A percentile compares a stretch with the other conserved stretches of the same genome.
Conservation (phyloP, 1,140 invertebrate species). For the Apis dorsata region DNA sequence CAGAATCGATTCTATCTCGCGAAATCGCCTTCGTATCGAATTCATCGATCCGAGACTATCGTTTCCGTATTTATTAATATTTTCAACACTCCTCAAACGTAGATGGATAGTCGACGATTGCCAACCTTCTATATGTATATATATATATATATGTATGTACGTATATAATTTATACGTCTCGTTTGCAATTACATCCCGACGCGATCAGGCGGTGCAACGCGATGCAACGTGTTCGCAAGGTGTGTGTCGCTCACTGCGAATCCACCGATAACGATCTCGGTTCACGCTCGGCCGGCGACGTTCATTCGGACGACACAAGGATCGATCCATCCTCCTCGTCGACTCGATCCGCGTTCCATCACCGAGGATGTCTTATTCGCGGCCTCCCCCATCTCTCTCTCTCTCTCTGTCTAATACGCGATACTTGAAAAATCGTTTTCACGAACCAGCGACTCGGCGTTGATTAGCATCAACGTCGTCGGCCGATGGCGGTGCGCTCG, state of each 20-base stretch:
- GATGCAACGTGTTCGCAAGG: constrained; percentile 16
- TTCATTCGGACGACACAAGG: constrained; percentile 27
- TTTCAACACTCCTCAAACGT: no score
- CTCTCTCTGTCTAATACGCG: constrained; percentile 1
- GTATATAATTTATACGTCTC: not conserved
- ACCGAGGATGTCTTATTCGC: constrained; percentile 20
- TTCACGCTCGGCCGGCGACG: constrained; percentile 59
- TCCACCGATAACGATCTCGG: constrained; percentile 35
- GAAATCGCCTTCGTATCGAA: no score
- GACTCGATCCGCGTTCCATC: constrained; percentile 35
- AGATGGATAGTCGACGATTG: no score
- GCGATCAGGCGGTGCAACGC: not conserved
- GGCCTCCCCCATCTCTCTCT: not conserved
- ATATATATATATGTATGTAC: no score
- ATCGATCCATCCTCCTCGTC: constrained; percentile 56
- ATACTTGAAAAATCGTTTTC: constrained; percentile 59
- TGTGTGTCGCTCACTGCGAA: constrained; percentile 61
- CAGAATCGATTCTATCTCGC: no score
- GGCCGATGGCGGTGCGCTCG: not conserved
- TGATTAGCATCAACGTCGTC: constrained; percentile 67
- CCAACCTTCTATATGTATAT: no score
- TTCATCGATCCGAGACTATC: no score
- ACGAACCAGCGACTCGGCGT: constrained; percentile 58
- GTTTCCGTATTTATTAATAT: no score
- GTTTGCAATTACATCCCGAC: not conserved